A percentile compares a stretch with the other conserved stretches of the same genome.
Evolutionary conservation across 2,113 vertebrate species (phyloP).

Genomic region (Pedetes capensis): DNA sequence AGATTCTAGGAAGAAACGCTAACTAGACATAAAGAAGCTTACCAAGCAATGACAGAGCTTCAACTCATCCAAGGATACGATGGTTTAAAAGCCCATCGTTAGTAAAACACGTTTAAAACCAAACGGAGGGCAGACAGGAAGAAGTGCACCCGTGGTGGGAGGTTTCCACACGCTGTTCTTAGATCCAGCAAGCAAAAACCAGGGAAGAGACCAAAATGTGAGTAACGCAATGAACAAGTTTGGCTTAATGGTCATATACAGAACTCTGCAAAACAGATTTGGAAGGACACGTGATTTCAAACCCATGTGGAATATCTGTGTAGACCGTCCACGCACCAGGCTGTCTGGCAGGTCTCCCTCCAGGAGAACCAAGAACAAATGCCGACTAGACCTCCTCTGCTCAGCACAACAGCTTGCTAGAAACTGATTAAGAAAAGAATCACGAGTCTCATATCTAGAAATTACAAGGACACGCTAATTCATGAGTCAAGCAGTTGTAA

Average conservation of each 20-base stretch:
- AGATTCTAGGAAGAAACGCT: neutral
- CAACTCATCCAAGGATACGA: neutral
- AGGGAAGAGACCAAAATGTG: neutral
- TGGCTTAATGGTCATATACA: too few relatives aligned
- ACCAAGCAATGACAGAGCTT: rapidly evolving
- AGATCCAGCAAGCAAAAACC: neutral
- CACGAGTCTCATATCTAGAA: neutral
- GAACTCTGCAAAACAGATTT: rapidly evolving
- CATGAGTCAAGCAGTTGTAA: too few relatives aligned
- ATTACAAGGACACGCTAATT: neutral
- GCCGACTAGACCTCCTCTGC: neutral
- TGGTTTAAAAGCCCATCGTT: neutral
- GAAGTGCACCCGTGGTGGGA: neutral
- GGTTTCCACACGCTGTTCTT: rapidly evolving
- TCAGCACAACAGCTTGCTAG: rapidly evolving
- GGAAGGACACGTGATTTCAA: rapidly evolving
- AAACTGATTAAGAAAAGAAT: neutral
- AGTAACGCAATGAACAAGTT: rapidly evolving
- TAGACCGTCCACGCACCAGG: rapidly evolving
- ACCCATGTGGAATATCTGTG: rapidly evolving
- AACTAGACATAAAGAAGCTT: rapidly evolving
- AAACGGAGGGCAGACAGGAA: rapidly evolving
- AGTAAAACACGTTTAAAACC: neutral
- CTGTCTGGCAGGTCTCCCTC: rapidly evolving
- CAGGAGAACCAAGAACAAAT: rapidly evolving